Percentiles rank a stretch among this genome's conserved stretches.
Evolutionary conservation across 92 coral and sea anemone species (phyloP).

Genomic region (Muricea muricata): DNA sequence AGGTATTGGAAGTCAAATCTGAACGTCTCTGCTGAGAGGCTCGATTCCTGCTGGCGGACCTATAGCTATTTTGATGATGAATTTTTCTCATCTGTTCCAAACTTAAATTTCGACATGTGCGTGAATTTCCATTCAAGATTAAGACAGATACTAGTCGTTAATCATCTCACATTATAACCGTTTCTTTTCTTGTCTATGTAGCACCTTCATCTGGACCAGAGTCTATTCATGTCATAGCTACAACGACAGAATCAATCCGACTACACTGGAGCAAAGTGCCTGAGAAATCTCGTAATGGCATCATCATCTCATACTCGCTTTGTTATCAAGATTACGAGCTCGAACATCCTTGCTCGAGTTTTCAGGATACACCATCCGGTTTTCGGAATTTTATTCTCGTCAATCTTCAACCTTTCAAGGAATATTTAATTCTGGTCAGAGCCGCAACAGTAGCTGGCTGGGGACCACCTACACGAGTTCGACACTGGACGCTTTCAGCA

Average conservation of each 20-base stretch:
- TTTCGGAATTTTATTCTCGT: neutral
- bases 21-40: no score
- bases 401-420: neutral
- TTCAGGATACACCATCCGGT: neutral
- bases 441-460: slow-evolving; percentile 28
- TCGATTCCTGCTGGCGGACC: no score
- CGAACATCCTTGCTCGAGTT: neutral
- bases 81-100: no score
- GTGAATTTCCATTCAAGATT: no score
- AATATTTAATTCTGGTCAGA: slow-evolving; percentile 9
- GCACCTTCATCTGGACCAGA: slow-evolving; percentile 33
- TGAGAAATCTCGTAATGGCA: slow-evolving; percentile 4
- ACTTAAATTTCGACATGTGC: no score
- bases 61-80: no score
- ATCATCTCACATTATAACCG: no score
- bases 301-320: slow-evolving; percentile 24
- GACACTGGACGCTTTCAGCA: slow-evolving; percentile 31
- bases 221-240: slow-evolving; percentile 5
- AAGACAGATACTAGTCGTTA: no score
- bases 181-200: no score
- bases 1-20: no score
- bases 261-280: slow-evolving; percentile 9
- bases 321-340: slow-evolving; percentile 8
- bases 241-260: slow-evolving; percentile 21
- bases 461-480: neutral